Conservation (phyloP, 2,797 vertebrate genomes). For the Sphenopsis melanotis region DNA sequence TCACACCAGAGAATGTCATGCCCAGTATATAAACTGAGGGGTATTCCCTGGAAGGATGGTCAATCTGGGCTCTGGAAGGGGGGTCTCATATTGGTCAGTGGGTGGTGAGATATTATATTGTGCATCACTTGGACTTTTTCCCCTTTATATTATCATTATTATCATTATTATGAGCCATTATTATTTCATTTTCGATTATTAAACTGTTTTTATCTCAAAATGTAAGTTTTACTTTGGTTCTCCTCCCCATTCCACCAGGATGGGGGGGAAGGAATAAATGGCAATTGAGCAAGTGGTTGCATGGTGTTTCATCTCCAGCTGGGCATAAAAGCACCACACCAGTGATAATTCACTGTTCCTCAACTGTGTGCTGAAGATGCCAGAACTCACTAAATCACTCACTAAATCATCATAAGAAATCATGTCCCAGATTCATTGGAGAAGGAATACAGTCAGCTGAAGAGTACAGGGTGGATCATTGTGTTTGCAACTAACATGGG, state of each 20-base stretch:
- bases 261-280: background rate
- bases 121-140: background rate
- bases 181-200: background rate
- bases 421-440: background rate
- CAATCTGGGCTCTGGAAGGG: background rate
- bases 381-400: background rate
- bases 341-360: background rate
- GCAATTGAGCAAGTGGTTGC: background rate
- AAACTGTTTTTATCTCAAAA: background rate
- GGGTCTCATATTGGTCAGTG: background rate
- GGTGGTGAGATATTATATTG: background rate
- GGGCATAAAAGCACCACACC: background rate
- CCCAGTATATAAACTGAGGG: background rate
- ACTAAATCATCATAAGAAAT: background rate
- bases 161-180: background rate
- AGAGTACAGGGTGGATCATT: background rate
- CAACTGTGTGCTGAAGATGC: background rate
- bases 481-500: rapidly evolving
- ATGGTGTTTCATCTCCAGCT: background rate
- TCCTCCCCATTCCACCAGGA: background rate
- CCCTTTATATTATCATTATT: background rate
- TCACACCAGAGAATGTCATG: background rate
- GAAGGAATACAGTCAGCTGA: background rate
- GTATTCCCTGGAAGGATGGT: background rate
- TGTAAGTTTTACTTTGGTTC: background rate